Conservation (phyloP, 2,113 vertebrate species). For the Syngnathus floridae region DNA sequence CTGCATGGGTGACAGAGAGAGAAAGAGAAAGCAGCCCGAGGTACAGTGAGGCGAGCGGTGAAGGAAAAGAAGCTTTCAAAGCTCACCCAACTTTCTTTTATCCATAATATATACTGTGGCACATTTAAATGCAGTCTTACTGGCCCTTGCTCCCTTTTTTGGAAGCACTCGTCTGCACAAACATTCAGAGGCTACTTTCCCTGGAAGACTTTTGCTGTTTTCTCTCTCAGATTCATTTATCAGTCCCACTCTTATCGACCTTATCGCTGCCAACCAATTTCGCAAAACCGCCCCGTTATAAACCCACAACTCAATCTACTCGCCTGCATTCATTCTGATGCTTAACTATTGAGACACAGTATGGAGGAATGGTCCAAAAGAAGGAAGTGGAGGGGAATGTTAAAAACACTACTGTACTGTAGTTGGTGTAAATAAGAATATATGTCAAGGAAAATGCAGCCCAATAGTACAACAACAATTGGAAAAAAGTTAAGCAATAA, state of each 20-base stretch:
- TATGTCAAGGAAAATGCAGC: no score
- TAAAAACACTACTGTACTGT: not conserved
- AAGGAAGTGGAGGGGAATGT: not conserved
- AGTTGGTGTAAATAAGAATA: conserved; percentile 5
- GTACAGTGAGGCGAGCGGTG: conserved; percentile 22
- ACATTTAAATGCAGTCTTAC: conserved; percentile 42
- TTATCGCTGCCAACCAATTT: conserved; percentile 44
- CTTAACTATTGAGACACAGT: conserved; percentile 15
- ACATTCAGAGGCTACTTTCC: conserved; percentile 25
- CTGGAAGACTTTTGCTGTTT: conserved; percentile 16
- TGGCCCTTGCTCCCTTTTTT: conserved; percentile 34
- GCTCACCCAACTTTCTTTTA: conserved; percentile 39
- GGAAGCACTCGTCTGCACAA: conserved; percentile 20
- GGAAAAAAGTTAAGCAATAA: not conserved
- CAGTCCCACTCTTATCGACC: conserved; percentile 34
- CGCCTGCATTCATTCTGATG: conserved; percentile 16
- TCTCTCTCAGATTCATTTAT: conserved; percentile 36
- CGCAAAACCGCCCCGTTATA: not conserved
- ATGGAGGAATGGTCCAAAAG: conserved; percentile 26
- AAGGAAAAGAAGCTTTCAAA: conserved; percentile 33
- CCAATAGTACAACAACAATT: no score
- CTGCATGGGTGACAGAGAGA: conserved; percentile 32
- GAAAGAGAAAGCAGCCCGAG: conserved; percentile 19
- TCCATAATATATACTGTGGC: conserved; percentile 41
- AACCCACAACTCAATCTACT: conserved; percentile 22